Percentiles rank a stretch among this genome's conserved stretches.
phyloP scores from a whole-genome alignment of 2,113 vertebrate species.

The Oxyruncus cristatus region DNA sequence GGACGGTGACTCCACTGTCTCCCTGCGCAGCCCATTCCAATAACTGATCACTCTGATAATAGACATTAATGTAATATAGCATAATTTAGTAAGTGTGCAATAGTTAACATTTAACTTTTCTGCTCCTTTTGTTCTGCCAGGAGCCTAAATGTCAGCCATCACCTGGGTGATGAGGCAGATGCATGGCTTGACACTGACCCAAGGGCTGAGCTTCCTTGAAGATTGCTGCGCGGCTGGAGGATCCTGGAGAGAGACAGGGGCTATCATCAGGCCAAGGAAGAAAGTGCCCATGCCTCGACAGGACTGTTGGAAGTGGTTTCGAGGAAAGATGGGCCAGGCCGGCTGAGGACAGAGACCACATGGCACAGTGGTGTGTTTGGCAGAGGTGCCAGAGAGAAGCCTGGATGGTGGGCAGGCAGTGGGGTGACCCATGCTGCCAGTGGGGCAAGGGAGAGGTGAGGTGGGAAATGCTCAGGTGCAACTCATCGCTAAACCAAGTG shows the following conservation, averaged over 20 bases:
- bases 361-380: background rate
- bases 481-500: background rate
- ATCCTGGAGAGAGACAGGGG: background rate
- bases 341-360: background rate
- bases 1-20: no score
- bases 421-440: background rate
- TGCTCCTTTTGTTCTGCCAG: background rate
- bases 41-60: background rate
- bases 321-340: background rate
- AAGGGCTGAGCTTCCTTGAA: background rate
- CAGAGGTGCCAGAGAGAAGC: background rate
- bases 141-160: background rate
- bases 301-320: background rate
- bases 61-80: no score
- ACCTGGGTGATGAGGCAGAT: background rate
- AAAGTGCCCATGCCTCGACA: fast-evolving
- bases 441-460: background rate
- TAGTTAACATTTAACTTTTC: background rate
- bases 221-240: background rate
- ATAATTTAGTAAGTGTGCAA: background rate
- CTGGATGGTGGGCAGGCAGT: background rate
- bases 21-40: no score
- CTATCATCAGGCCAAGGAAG: background rate
- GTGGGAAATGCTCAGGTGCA: background rate
- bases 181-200: background rate